Evolutionary conservation across 1,140 invertebrate species (phyloP), one percentile per base, ranked within the genome.

Genomic region (Ips typographus): DNA sequence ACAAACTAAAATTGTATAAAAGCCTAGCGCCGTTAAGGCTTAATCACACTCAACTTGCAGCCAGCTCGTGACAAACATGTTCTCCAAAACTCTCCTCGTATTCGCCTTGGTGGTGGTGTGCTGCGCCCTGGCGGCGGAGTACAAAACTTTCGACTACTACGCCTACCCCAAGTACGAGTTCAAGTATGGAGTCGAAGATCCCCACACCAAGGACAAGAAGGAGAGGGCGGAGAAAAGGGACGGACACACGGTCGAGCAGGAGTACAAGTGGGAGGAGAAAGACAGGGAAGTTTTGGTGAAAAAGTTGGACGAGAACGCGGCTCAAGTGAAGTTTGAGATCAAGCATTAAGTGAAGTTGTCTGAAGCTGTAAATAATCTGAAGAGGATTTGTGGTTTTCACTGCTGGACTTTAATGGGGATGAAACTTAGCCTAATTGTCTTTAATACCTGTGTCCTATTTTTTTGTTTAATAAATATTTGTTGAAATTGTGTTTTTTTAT

Each of bases 101-200:
- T 51, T 67, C 42, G 55, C 65, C 57, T 5, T 59, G 4, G 40
- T 68, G 58, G 51, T 68, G 6, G 65, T 61, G 1, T 43, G 53
- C 39, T 43, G 53, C 39, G 57, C 57, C 38, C 57, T 40, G 40
- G 65, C 44, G 2, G 4, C 53, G 7, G 65, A 68, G 38, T 68
- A 68, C 40, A 68, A 68, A 43, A 56, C 59, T 1, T 22, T 44
- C 36, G 72, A 73, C 52, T 82, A 40, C 69, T 82, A 85, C 71
- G 78, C 81, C 1, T 79, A 82, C 66, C 84, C 83, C 6, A 82
- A 83, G 73, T 85, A 84, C 74, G 81, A 79, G 59, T 86, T 83
- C 73, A 82, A 83, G 38, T 86, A 86, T 73, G 82, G 84, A 65
- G 81, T 87, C 41, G 59, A 76, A 83, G 84, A 78, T 80, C 82